Evolutionary conservation across 2,797 vertebrate genomes (phyloP).

Genomic region (Garrulus glandarius): DNA sequence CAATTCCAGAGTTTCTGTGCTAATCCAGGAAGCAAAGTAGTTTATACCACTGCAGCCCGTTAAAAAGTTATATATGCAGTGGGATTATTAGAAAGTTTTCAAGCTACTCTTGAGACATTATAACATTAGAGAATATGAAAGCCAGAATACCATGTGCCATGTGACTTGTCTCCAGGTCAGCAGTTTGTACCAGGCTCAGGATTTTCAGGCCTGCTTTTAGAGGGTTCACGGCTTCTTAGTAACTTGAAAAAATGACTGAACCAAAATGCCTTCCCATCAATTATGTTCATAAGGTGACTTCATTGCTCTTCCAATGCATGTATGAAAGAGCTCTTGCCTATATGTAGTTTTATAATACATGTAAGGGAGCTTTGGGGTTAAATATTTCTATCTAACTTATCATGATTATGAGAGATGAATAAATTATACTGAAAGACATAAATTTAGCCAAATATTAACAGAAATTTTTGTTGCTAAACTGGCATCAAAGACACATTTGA

Average conservation of each 20-base stretch:
- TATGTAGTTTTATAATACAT: not conserved
- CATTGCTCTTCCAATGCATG: not conserved
- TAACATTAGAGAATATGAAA: not conserved
- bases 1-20: not conserved
- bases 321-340: not conserved
- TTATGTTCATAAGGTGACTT: not conserved
- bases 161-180: not conserved
- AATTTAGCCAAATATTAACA: not conserved
- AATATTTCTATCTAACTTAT: not conserved
- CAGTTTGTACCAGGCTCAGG: not conserved
- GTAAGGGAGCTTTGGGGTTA: not conserved
- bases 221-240: not conserved
- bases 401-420: not conserved
- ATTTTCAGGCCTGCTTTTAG: not conserved
- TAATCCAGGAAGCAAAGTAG: not conserved
- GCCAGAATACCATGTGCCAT: not conserved
- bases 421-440: not conserved
- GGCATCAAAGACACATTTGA: not conserved
- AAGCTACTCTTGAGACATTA: not conserved
- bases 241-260: not conserved
- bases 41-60: not conserved
- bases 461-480: not conserved
- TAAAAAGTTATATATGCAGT: not conserved
- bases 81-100: not conserved
- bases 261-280: not conserved